These are phyloP conservation scores for Polyploca ridens DNA, from an alignment of 2,888 invertebrate genomes.

Conservation along the genomic window DNA sequence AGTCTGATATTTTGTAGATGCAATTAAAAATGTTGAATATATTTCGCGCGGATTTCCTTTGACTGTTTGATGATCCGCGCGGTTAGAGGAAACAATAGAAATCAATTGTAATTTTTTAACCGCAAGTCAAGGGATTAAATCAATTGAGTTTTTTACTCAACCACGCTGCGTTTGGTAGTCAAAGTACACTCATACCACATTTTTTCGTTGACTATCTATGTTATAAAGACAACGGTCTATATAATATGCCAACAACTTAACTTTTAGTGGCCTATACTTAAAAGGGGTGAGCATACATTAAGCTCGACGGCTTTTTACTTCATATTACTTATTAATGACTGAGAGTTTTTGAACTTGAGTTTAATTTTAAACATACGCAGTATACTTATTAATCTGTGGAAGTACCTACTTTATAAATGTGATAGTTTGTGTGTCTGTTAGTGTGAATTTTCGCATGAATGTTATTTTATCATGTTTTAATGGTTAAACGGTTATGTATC, in stretches of 20 bases:
- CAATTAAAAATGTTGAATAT: background rate
- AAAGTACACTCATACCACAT: background rate
- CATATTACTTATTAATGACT: slow-evolving; percentile 60
- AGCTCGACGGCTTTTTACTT: slow-evolving; percentile 62
- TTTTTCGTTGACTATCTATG: background rate
- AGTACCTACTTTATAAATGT: background rate
- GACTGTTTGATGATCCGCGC: no score
- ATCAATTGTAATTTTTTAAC: no score
- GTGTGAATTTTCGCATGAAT: no score
- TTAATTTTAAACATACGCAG: slow-evolving; percentile 9
- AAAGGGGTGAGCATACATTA: slow-evolving; percentile 81
- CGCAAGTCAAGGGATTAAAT: no score
- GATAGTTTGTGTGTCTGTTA: no score
- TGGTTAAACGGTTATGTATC: no score
- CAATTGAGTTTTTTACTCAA: no score
- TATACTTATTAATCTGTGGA: background rate
- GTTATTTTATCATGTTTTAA: no score
- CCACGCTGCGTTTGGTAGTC: background rate
- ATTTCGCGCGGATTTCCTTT: no score
- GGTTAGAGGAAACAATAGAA: no score
- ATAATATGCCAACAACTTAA: slow-evolving; percentile 65
- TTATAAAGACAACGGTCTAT: slow-evolving; percentile 10
- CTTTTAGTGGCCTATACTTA: slow-evolving; percentile 74
- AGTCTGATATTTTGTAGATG: background rate
- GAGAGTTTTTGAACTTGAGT: slow-evolving; percentile 55